phyloP scores from a whole-genome alignment of 2,113 vertebrate species.

The Tragelaphus scriptus region DNA sequence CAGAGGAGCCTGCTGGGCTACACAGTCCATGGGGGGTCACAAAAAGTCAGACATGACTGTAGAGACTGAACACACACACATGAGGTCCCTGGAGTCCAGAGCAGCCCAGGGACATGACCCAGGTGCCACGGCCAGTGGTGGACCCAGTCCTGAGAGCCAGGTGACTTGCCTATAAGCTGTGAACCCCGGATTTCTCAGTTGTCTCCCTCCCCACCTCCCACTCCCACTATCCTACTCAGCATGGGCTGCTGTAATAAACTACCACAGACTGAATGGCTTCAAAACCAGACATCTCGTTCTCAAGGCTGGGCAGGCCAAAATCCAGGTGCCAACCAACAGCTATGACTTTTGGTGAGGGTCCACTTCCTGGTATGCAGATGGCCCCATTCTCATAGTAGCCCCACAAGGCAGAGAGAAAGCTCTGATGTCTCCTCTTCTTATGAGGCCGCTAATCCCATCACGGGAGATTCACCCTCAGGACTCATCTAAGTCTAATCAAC shows the following conservation, averaged over 20 bases:
- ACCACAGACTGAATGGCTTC: not conserved
- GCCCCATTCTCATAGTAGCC: not conserved
- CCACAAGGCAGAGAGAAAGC: not conserved
- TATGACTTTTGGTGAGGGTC: not conserved
- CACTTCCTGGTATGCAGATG: not conserved
- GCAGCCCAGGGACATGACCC: not conserved
- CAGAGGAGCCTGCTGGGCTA: not conserved
- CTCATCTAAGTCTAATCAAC: not conserved
- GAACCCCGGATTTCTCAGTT: not conserved
- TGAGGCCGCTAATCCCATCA: not conserved
- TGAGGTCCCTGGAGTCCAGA: not conserved
- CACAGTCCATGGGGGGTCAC: not conserved
- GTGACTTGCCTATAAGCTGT: not conserved
- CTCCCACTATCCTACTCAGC: too few species aligned
- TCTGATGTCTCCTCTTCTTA: not conserved
- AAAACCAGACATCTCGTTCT: not conserved
- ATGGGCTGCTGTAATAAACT: not conserved
- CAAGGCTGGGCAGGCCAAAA: not conserved
- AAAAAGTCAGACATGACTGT: not conserved
- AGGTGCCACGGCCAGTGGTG: rapidly evolving
- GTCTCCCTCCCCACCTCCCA: not conserved
- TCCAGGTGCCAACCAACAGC: not conserved
- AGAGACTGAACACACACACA: not conserved
- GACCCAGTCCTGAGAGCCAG: not conserved
- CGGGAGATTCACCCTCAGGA: not conserved